phyloP scores from a whole-genome alignment of 2,797 vertebrate species.

The Lacerta bilineata region DNA sequence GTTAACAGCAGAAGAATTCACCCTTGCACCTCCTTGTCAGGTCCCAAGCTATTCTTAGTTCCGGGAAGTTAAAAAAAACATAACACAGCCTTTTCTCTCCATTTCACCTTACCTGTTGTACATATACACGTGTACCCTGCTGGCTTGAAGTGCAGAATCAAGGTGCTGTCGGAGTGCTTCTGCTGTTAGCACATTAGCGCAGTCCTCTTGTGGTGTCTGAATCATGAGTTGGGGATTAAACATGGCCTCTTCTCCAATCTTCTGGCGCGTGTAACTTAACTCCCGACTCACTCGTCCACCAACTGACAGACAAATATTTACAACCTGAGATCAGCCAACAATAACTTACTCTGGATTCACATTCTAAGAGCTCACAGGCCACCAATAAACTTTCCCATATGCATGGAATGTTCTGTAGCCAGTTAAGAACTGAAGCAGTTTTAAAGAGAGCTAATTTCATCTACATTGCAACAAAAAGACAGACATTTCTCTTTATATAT shows the following conservation, averaged over 20 bases:
- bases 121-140: constrained; percentile 95
- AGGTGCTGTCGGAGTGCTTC: constrained; percentile 95
- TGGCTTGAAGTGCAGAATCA: constrained; percentile 94
- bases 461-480: constrained; percentile 26
- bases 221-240: constrained; percentile 99
- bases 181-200: constrained; percentile 91
- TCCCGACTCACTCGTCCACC: constrained; percentile 97
- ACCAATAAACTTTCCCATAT: not conserved
- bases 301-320: constrained; percentile 83
- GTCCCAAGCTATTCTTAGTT: not conserved
- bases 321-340: constrained; percentile 65
- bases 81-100: not conserved
- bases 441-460: constrained; percentile 19
- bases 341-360: constrained; percentile 16
- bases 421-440: constrained; percentile 11
- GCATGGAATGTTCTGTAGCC: not conserved
- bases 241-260: constrained; percentile 99
- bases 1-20: not conserved
- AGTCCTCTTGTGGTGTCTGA: constrained; percentile 95
- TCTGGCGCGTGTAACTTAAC: constrained; percentile 96
- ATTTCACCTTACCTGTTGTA: constrained; percentile 88
- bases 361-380: not conserved
- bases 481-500: not conserved
- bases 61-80: not conserved
- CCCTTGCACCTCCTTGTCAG: not conserved